Conservation (phyloP, 2,888 invertebrate species). For the Amiota communis region DNA sequence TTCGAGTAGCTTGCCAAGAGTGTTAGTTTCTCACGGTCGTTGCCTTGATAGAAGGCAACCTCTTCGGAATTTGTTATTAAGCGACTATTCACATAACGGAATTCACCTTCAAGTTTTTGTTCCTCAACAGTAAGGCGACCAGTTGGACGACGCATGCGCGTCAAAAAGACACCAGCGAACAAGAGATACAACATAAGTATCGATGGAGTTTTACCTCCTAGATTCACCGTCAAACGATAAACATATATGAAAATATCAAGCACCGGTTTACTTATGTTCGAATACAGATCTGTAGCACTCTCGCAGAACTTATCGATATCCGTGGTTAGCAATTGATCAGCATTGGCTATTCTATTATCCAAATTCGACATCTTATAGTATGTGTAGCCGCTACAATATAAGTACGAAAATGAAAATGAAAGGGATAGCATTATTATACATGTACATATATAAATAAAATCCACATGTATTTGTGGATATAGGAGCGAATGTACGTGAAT, state of each 20-base stretch:
- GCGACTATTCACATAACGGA: slow-evolving; percentile 95
- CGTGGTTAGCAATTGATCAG: slow-evolving; percentile 95
- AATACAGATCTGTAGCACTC: slow-evolving; percentile 94
- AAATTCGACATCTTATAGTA: slow-evolving; percentile 97
- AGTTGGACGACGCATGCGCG: slow-evolving; percentile 89
- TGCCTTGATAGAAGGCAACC: slow-evolving; percentile 82
- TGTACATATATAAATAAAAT: too few relatives aligned
- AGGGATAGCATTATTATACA: too few relatives aligned
- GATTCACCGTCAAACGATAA: slow-evolving; percentile 87
- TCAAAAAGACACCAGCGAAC: slow-evolving; percentile 88
- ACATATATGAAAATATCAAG: slow-evolving; percentile 96
- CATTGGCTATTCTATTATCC: slow-evolving; percentile 95
- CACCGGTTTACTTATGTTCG: slow-evolving; percentile 95
- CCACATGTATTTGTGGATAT: too few relatives aligned
- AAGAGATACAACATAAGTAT: slow-evolving; percentile 91
- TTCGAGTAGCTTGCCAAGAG: slow-evolving; percentile 91
- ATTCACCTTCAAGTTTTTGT: slow-evolving; percentile 98
- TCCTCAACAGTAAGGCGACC: slow-evolving; percentile 92
- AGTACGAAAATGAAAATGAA: too few relatives aligned
- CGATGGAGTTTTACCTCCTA: slow-evolving; percentile 91
- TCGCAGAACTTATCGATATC: slow-evolving; percentile 99
- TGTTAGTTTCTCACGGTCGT: slow-evolving; percentile 89
- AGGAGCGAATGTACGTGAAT: too few relatives aligned
- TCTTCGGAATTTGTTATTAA: slow-evolving; percentile 98
- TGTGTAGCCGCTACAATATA: slow-evolving; percentile 83